These are phyloP conservation scores for Idaea dimidiata DNA, from an alignment of 2,888 invertebrate species.

Conservation along the genomic window DNA sequence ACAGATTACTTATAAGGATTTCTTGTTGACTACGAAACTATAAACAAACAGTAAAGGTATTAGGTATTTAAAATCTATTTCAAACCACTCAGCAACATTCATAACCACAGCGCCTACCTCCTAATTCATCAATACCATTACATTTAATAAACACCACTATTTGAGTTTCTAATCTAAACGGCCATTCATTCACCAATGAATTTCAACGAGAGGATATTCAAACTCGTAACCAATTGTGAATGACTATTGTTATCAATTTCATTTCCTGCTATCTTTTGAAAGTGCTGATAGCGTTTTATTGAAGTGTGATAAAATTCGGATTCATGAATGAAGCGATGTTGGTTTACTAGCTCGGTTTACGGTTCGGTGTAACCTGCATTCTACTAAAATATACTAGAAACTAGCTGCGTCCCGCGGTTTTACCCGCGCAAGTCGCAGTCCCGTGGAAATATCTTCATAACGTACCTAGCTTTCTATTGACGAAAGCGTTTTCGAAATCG, in stretches of 20 bases:
- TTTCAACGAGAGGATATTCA: slow-evolving; percentile 23
- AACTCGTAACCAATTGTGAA: slow-evolving; percentile 40
- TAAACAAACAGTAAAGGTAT: no score
- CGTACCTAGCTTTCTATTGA: no score
- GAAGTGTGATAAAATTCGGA: slow-evolving; percentile 16
- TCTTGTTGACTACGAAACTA: no score
- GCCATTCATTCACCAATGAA: slow-evolving; percentile 15
- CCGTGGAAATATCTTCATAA: no score
- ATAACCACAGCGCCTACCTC: no score
- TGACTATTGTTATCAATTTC: slow-evolving; percentile 53
- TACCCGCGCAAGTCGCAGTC: no score
- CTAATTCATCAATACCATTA: slow-evolving; percentile 2
- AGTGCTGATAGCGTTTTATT: slow-evolving; percentile 32
- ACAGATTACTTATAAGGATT: no score
- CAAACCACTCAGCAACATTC: background rate
- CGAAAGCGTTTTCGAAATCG: no score
- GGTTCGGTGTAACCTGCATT: background rate
- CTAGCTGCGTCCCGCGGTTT: no score
- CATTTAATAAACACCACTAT: slow-evolving; percentile 3
- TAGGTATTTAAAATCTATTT: no score
- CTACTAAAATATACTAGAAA: background rate
- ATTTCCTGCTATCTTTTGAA: slow-evolving; percentile 52
- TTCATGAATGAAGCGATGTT: background rate
- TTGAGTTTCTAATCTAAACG: slow-evolving; percentile 14
- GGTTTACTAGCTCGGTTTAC: background rate